Conservation (phyloP, 1,140 invertebrate species). For the Panagrolaimus sp. region DNA sequence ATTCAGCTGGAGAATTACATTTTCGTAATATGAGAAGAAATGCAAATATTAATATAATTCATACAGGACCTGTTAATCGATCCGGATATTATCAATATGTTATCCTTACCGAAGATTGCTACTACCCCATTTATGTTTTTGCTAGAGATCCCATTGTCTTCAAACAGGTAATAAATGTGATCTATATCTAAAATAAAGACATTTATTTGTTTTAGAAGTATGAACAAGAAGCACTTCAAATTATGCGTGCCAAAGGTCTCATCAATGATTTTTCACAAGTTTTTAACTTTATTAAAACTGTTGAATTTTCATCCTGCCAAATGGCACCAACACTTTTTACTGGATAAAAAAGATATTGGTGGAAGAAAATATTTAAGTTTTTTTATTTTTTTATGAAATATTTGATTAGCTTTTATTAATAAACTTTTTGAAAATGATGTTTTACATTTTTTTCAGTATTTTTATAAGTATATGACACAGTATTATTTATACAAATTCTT, state of each 20-base stretch:
- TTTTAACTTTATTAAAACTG: slow-evolving; percentile 40
- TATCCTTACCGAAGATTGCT: slow-evolving; percentile 42
- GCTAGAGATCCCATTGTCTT: slow-evolving; percentile 40
- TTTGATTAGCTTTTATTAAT: too few relatives aligned
- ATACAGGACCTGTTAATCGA: slow-evolving; percentile 40
- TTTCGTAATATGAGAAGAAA: slow-evolving; percentile 9
- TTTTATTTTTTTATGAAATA: too few relatives aligned
- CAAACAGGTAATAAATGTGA: slow-evolving; percentile 29
- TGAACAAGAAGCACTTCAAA: slow-evolving; percentile 33
- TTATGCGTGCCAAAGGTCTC: slow-evolving; percentile 39
- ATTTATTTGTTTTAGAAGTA: slow-evolving; percentile 33
- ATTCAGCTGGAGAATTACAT: background rate
- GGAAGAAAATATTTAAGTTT: too few relatives aligned
- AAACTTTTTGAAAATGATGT: too few relatives aligned
- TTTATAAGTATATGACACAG: too few relatives aligned
- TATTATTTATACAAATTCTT: too few relatives aligned
- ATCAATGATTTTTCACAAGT: slow-evolving; percentile 42
- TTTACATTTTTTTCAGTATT: too few relatives aligned
- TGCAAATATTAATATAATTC: slow-evolving; percentile 28
- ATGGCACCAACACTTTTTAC: slow-evolving; percentile 48
- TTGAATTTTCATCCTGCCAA: slow-evolving; percentile 46
- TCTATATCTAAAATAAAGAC: background rate
- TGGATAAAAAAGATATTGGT: too few relatives aligned
- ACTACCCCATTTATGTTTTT: slow-evolving; percentile 45
- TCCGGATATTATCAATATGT: slow-evolving; percentile 41